phyloP scores from a whole-genome alignment of 2,797 vertebrate genomes.

The Valencia hispanica region DNA sequence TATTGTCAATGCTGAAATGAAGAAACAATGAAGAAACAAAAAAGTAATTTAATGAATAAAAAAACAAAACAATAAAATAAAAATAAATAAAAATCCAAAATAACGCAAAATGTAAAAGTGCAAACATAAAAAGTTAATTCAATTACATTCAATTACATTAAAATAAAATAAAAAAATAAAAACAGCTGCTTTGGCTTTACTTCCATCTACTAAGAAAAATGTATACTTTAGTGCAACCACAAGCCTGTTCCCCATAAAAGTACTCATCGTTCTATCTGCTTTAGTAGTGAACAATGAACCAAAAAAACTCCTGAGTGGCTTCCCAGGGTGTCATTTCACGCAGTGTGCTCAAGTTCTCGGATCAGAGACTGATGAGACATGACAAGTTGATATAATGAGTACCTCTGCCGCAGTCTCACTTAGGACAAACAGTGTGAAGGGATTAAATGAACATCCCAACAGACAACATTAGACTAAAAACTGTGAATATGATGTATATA shows the following conservation, averaged over 20 bases:
- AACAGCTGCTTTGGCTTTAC: neutral
- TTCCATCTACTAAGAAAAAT: slow-evolving; percentile 3
- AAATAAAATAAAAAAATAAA: neutral
- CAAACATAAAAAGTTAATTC: neutral
- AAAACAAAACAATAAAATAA: neutral
- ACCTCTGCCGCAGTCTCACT: slow-evolving; percentile 7
- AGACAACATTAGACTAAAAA: neutral
- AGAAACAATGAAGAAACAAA: neutral
- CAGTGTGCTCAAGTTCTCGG: slow-evolving; percentile 3
- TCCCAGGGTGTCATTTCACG: slow-evolving; percentile 5
- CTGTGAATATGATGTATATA: neutral
- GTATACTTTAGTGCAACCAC: slow-evolving; percentile 3
- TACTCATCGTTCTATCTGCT: neutral
- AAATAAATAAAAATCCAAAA: neutral
- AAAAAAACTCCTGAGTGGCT: slow-evolving; percentile 4
- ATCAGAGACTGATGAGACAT: slow-evolving; percentile 46
- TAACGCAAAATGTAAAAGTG: neutral
- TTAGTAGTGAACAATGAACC: slow-evolving; percentile 6
- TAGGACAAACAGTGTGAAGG: neutral
- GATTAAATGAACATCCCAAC: neutral
- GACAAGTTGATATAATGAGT: slow-evolving; percentile 10
- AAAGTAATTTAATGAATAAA: neutral
- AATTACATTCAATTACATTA: neutral
- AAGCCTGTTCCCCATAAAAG: neutral
- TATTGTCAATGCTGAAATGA: neutral